Evolutionary conservation across 35 echinoderm and acorn worm species (phyloP), one percentile per base, ranked within the genome.

Genomic region (Antedon bifida): DNA sequence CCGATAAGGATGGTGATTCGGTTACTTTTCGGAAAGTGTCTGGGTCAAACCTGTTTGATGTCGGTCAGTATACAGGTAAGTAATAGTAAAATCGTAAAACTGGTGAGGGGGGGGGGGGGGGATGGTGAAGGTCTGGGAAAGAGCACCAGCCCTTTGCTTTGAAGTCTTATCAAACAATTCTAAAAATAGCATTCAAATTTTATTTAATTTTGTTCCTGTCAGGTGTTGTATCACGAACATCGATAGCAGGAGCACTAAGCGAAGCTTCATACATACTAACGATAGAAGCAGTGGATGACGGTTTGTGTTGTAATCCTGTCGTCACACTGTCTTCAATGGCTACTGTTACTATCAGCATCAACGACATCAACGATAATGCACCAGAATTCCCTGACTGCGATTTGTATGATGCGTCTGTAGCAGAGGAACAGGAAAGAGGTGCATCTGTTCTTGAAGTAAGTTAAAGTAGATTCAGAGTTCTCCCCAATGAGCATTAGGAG

Each of bases 291-390:
- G 82, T 21, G 3, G 95, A 99, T 64, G 23, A 64, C 26, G 51
- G 51, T 23, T 19, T 21, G 9, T 64, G 51, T 26, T 64, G 51
- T 64, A 2, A 1, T 1, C 1, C 1, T 38, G n/a, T 29, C 21
- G 13, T 30, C 3, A 78, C 76, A 29, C 34, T 26, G 29, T 38
- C 35, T 14, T 8, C 46, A 45, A 83, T 32, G 19, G 82, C 87
- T 23, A 30, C 79, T 16, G 95, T 93, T 11, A 76, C 39, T 9
- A 90, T 99, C 30, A 29, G 73, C 14, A 88, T 92, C 10, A 99
- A 92, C 30, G 95, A 99, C 78, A 75, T 99, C 45, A 99, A 99
- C 75, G 88, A 99, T 79, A 92, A 99, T 76, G 74, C 85, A 21
- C 95, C 95, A 76, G 36, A 73, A 9, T 92, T 99, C 51, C 77